Percentiles rank a stretch among this genome's conserved stretches.
Evolutionary conservation across 1,140 invertebrate genomes (phyloP).

Genomic region (Brachionus manjavacas): DNA sequence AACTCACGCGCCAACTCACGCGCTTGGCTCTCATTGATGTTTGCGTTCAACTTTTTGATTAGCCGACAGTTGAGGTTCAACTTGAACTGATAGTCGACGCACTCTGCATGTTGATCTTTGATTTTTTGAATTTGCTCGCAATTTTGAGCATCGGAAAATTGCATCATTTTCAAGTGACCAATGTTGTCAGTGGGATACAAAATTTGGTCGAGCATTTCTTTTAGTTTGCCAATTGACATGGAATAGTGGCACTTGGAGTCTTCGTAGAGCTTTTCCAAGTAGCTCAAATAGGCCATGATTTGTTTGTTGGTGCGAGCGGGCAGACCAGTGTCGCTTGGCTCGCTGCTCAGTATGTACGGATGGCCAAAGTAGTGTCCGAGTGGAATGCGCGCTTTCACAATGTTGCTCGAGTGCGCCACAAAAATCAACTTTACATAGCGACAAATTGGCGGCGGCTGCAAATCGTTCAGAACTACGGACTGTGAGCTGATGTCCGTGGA

Average conservation of each 20-base stretch:
- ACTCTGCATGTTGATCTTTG: slow-evolving; percentile 28
- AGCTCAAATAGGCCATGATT: slow-evolving; percentile 17
- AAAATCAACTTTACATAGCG: slow-evolving; percentile 73
- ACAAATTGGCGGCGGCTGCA: slow-evolving; percentile 79
- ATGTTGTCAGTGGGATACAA: slow-evolving; percentile 23
- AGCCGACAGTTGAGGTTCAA: background rate
- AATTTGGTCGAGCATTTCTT: slow-evolving; percentile 14
- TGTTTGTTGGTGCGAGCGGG: background rate
- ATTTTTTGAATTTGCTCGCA: background rate
- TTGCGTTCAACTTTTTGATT: background rate
- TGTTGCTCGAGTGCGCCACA: slow-evolving; percentile 7
- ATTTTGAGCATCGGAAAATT: slow-evolving; percentile 7
- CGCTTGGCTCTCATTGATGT: too few species aligned
- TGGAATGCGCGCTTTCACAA: background rate
- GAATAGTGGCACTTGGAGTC: slow-evolving; percentile 37
- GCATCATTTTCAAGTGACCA: slow-evolving; percentile 42
- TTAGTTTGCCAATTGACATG: background rate
- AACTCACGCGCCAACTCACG: too few species aligned
- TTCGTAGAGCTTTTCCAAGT: slow-evolving; percentile 37
- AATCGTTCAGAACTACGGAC: slow-evolving; percentile 75
- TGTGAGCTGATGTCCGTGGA: slow-evolving; percentile 76
- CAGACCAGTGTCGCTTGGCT: background rate
- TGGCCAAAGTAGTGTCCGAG: slow-evolving; percentile 48
- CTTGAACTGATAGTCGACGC: slow-evolving; percentile 25
- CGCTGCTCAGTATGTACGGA: slow-evolving; percentile 44